These are phyloP conservation scores for Cephus cinctus DNA, from an alignment of 1,140 invertebrate species.

Conservation along the genomic window DNA sequence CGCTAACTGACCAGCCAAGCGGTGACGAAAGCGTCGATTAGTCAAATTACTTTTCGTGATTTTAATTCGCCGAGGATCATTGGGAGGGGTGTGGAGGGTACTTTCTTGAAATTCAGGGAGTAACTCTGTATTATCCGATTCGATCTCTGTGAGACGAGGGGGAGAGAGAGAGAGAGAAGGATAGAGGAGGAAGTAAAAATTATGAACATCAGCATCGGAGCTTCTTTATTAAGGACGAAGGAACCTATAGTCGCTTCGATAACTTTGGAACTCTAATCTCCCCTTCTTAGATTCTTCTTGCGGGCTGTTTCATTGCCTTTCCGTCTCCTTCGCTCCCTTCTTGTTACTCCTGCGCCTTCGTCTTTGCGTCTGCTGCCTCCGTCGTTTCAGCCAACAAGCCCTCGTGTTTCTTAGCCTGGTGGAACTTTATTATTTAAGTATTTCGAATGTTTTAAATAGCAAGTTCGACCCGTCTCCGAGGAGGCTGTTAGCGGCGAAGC, in stretches of 20 bases:
- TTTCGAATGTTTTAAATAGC: no score
- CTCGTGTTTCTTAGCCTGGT: no score
- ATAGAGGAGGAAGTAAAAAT: slow-evolving; percentile 1
- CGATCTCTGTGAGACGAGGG: slow-evolving; percentile 2
- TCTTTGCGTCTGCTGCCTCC: slow-evolving; percentile 2
- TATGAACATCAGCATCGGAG: slow-evolving; percentile 4
- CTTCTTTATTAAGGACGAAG: slow-evolving; percentile 4
- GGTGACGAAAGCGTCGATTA: slow-evolving; percentile 3
- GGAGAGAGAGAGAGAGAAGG: slow-evolving; percentile 3
- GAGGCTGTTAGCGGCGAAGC: no score
- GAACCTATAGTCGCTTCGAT: slow-evolving; percentile 13
- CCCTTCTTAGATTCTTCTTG: no score
- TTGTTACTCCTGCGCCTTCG: neutral
- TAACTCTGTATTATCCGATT: neutral
- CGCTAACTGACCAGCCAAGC: neutral
- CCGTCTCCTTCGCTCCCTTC: neutral
- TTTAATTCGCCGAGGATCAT: slow-evolving; percentile 7
- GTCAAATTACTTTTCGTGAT: slow-evolving; percentile 9
- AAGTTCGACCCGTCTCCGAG: no score
- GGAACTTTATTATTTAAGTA: no score
- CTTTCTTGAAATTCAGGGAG: no score
- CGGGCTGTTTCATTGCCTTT: neutral
- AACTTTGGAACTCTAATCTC: slow-evolving; percentile 16
- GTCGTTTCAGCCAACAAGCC: no score
- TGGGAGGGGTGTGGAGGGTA: no score